Percentiles rank a stretch among this genome's conserved stretches.
These are phyloP conservation scores for Peromyscus attwateri DNA, from an alignment of 2,797 vertebrate genomes.

Conservation along the genomic window DNA sequence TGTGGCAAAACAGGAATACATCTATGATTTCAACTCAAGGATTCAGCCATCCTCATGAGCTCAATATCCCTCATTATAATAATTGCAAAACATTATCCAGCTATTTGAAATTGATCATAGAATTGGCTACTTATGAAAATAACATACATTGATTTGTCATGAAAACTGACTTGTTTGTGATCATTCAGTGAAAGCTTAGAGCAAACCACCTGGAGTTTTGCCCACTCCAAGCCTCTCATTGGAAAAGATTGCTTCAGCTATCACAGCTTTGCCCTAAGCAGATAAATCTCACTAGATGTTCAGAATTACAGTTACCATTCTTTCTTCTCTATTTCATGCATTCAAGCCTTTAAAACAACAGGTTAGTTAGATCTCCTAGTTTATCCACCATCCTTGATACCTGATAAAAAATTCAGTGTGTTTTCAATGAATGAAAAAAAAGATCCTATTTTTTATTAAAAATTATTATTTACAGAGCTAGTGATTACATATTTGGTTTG, in stretches of 20 bases:
- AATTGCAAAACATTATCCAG: neutral
- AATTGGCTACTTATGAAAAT: neutral
- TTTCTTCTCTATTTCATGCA: neutral
- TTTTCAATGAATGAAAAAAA: neutral
- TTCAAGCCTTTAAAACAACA: neutral
- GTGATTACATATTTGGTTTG: neutral
- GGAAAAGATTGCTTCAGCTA: neutral
- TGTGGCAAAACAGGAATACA: neutral
- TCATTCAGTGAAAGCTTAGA: neutral
- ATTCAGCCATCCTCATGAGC: neutral
- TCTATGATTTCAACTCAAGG: neutral
- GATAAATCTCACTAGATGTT: neutral
- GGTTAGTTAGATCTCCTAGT: neutral
- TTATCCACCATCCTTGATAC: neutral
- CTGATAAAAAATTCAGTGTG: neutral
- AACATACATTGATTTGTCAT: neutral
- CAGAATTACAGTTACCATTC: neutral
- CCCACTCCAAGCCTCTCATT: neutral
- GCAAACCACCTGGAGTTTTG: neutral
- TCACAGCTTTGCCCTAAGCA: neutral
- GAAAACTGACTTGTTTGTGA: neutral
- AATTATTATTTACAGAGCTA: neutral
- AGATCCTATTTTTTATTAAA: neutral
- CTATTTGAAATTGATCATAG: neutral
- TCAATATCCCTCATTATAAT: neutral